Conservation (phyloP, 53 echinoderm and acorn worm genomes). For the Henricia sp. region DNA sequence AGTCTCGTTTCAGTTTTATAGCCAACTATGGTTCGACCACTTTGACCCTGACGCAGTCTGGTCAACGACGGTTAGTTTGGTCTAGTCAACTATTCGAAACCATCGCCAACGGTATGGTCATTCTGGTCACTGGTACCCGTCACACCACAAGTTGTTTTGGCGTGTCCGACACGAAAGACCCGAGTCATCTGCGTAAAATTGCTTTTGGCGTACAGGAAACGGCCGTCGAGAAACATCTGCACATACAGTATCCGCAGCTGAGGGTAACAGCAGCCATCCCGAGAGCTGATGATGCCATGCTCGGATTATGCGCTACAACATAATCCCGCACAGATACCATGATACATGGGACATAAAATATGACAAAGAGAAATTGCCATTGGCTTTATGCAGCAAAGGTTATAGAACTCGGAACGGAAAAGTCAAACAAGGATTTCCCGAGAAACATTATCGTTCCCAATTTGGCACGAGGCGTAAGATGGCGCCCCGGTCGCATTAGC, state of each 20-base stretch:
- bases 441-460: background rate
- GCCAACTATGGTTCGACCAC: too few relatives aligned
- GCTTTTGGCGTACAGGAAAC: background rate
- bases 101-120: too few relatives aligned
- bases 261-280: background rate
- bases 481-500: slow-evolving; percentile 6
- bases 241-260: background rate
- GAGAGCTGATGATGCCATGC: background rate
- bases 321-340: background rate
- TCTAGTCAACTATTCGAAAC: too few relatives aligned
- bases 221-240: background rate
- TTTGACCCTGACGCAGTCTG: background rate
- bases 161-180: too few relatives aligned
- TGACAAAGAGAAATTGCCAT: background rate
- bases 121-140: too few relatives aligned
- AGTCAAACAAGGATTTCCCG: background rate
- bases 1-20: too few relatives aligned
- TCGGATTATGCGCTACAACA: background rate
- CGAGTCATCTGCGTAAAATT: too few relatives aligned
- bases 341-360: background rate
- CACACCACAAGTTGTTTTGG: too few relatives aligned
- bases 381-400: background rate
- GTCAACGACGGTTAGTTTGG: background rate
- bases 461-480: background rate
- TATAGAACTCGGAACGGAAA: background rate